phyloP scores from a whole-genome alignment of 2,888 invertebrate species.

The Cataglyphis cursor region DNA sequence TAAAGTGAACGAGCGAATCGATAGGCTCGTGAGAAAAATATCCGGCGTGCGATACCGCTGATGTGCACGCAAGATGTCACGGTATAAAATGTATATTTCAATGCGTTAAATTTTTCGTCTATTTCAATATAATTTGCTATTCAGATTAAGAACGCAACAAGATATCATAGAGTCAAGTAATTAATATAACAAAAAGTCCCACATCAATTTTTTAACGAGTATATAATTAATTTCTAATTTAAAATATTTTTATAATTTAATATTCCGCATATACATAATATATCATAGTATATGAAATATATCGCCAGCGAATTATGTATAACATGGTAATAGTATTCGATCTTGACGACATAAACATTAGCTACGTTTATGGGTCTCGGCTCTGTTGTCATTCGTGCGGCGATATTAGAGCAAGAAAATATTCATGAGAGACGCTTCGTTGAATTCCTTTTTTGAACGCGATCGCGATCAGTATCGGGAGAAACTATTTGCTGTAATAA shows the following conservation, averaged over 20 bases:
- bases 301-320: too few relatives aligned
- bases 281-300: too few relatives aligned
- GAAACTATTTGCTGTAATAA: not conserved
- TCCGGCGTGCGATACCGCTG: constrained; percentile 42
- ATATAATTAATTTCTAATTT: too few relatives aligned
- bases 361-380: too few relatives aligned
- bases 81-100: constrained; percentile 10
- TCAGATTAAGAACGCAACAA: not conserved
- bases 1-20: constrained; percentile 45
- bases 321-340: too few relatives aligned
- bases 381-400: too few relatives aligned
- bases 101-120: not conserved
- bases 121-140: not conserved
- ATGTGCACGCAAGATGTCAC: not conserved
- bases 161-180: not conserved
- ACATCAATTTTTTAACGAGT: not conserved
- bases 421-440: too few relatives aligned
- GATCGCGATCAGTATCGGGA: not conserved
- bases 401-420: too few relatives aligned
- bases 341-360: too few relatives aligned
- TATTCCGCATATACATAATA: too few relatives aligned
- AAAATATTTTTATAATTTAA: too few relatives aligned
- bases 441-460: too few relatives aligned
- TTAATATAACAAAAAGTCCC: not conserved
- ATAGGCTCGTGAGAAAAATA: constrained; percentile 64